Conservation (phyloP, 23 tunicate genomes). For the Corella eumyota region DNA sequence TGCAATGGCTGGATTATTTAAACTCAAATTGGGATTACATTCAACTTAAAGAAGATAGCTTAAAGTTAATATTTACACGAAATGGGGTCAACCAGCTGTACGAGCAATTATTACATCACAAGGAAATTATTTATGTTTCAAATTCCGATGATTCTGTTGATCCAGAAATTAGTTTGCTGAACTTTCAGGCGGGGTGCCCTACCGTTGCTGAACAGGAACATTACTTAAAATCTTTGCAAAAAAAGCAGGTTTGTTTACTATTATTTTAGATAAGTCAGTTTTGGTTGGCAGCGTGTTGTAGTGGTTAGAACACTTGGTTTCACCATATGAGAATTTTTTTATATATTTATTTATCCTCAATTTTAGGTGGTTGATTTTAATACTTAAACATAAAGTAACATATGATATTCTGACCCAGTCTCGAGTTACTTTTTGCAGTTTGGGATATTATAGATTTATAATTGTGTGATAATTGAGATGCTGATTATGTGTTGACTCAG, state of each 20-base stretch:
- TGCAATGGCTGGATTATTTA: conserved; percentile 64
- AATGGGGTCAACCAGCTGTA: conserved; percentile 26
- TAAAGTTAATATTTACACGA: conserved; percentile 13
- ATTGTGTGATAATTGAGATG: too few species aligned
- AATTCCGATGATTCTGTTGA: conserved; percentile 21
- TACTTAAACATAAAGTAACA: background rate
- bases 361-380: background rate
- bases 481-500: too few species aligned
- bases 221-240: conserved; percentile 36
- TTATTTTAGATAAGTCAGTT: too few species aligned
- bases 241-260: conserved; percentile 45
- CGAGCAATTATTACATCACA: conserved; percentile 30
- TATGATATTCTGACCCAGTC: background rate
- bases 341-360: background rate
- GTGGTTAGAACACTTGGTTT: background rate
- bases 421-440: background rate
- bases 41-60: conserved; percentile 27
- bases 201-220: conserved; percentile 72
- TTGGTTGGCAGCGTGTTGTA: background rate
- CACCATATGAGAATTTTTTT: background rate
- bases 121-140: conserved; percentile 44
- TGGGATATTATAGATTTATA: too few species aligned
- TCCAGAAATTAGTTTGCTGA: conserved; percentile 28
- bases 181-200: conserved; percentile 47
- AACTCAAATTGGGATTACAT: conserved; percentile 56